These are phyloP conservation scores for Narcine bancroftii DNA, from an alignment of 2,113 vertebrate species.

Conservation along the genomic window DNA sequence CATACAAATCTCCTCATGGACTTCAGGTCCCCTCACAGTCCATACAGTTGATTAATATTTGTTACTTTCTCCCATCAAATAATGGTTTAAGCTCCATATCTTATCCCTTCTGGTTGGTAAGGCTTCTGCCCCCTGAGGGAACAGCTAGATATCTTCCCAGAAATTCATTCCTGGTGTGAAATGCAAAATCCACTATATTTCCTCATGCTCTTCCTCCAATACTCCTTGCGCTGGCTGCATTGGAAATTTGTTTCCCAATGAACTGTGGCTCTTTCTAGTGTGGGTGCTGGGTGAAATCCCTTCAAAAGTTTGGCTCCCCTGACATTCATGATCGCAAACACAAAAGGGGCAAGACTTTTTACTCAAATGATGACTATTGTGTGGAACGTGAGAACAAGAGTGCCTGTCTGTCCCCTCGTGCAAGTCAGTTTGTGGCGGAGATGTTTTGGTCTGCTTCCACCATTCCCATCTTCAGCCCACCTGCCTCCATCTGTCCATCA, in stretches of 20 bases:
- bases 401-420: not conserved
- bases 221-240: no score
- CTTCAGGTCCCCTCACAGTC: constrained; percentile 19
- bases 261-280: not conserved
- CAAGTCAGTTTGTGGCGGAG: not conserved
- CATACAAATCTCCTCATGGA: constrained; percentile 12
- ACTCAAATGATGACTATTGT: not conserved
- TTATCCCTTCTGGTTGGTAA: not conserved
- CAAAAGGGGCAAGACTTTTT: not conserved
- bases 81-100: not conserved
- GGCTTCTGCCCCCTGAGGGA: not conserved
- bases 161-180: no score
- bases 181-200: no score
- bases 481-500: no score
- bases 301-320: not conserved
- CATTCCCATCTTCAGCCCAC: no score
- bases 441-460: not conserved
- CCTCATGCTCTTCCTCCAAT: no score
- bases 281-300: not conserved
- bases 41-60: not conserved
- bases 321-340: not conserved
- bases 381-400: not conserved
- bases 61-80: not conserved
- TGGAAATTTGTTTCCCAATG: not conserved
- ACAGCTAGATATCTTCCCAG: not conserved